Conservation (phyloP, 2,113 vertebrate genomes). For the Pelmatolapia mariae region DNA sequence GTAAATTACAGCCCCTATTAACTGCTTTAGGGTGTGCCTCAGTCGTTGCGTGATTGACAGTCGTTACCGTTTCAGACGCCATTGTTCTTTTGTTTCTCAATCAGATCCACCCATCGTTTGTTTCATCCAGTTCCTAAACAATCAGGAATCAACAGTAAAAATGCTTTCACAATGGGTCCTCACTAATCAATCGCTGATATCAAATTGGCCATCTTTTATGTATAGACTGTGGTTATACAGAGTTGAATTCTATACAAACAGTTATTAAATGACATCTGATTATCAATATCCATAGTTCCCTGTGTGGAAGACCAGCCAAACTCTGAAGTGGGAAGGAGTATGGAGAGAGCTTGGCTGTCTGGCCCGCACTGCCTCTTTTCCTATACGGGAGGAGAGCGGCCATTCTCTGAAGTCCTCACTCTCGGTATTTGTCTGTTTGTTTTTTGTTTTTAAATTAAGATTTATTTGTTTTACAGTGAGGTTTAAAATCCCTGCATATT, state of each 20-base stretch:
- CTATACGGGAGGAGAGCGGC: conserved; percentile 90
- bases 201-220: not conserved
- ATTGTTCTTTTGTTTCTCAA: not conserved
- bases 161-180: not conserved
- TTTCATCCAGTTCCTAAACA: not conserved
- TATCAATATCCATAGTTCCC: conserved; percentile 77
- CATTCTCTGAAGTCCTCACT: conserved; percentile 95
- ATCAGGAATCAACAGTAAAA: not conserved
- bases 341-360: conserved; percentile 95
- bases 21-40: not conserved
- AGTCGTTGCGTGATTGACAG: not conserved
- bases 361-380: conserved; percentile 87
- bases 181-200: not conserved
- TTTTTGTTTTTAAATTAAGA: not conserved
- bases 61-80: not conserved
- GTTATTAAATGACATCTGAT: not conserved
- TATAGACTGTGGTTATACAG: not conserved
- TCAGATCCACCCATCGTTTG: not conserved
- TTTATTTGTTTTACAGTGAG: not conserved
- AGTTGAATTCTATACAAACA: not conserved
- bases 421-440: conserved; percentile 70
- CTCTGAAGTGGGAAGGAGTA: conserved; percentile 91
- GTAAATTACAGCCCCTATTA: not conserved
- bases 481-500: not conserved
- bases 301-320: conserved; percentile 89